A percentile compares a stretch with the other conserved stretches of the same genome.
These are phyloP conservation scores for Oncorhynchus tshawytscha DNA, from an alignment of 2,113 vertebrate species.

Conservation along the genomic window DNA sequence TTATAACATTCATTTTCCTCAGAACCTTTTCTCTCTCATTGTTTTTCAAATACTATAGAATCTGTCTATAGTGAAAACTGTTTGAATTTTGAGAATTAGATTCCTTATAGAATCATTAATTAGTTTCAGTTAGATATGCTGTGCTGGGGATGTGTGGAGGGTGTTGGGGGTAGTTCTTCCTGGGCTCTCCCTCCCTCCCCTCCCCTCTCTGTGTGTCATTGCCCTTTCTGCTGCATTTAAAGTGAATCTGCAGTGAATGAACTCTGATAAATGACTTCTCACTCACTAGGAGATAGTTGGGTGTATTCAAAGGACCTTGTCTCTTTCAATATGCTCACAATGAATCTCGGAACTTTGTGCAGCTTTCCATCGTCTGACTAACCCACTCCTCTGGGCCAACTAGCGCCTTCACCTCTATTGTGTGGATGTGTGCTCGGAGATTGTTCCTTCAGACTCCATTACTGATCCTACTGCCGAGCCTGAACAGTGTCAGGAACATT, in stretches of 20 bases:
- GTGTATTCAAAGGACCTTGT: conserved; percentile 72
- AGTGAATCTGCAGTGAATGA: conserved; percentile 61
- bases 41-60: no score
- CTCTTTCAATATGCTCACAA: conserved; percentile 70
- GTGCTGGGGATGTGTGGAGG: neutral
- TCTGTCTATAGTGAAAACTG: neutral
- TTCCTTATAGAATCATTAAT: neutral
- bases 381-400: conserved; percentile 46
- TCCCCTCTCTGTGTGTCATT: no score
- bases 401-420: conserved; percentile 43
- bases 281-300: conserved; percentile 61
- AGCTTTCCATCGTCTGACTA: conserved; percentile 45
- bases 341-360: conserved; percentile 59
- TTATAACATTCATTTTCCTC: no score
- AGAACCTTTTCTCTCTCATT: no score
- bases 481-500: conserved; percentile 34
- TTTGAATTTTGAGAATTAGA: neutral
- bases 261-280: conserved; percentile 66
- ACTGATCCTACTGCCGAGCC: conserved; percentile 27
- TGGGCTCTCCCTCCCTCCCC: conserved; percentile 12
- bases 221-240: conserved; percentile 49
- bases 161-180: neutral
- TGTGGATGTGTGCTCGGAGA: conserved; percentile 49
- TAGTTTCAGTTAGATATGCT: neutral
- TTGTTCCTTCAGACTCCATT: conserved; percentile 69